These are phyloP conservation scores for Halisarca cf. caerulea DNA, from an alignment of 37 sponge, comb jelly and placozoan genomes.

Conservation along the genomic window DNA sequence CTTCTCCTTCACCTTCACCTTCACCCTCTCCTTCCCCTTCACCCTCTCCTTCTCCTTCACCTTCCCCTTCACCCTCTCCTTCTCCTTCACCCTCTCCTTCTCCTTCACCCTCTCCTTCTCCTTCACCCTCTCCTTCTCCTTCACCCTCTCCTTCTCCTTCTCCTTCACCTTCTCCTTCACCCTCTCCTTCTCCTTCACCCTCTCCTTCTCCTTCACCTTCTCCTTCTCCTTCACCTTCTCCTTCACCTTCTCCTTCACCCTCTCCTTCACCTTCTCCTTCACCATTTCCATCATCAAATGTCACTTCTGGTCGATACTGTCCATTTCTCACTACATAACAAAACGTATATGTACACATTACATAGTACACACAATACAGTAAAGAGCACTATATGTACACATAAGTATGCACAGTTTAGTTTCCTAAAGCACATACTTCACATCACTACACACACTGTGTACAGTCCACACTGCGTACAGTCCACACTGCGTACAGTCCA, in stretches of 20 bases:
- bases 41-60: constrained; percentile 33
- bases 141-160: constrained; percentile 28
- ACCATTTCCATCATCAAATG: neutral
- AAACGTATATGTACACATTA: too few relatives aligned
- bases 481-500: too few relatives aligned
- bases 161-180: constrained; percentile 32
- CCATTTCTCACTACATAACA: neutral
- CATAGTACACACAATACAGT: too few relatives aligned
- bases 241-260: constrained; percentile 22
- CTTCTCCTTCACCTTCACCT: constrained; percentile 23
- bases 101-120: constrained; percentile 13
- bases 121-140: constrained; percentile 23
- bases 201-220: constrained; percentile 28
- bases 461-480: too few relatives aligned
- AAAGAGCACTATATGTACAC: too few relatives aligned
- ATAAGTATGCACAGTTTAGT: too few relatives aligned
- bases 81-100: constrained; percentile 35
- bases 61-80: constrained; percentile 35
- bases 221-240: constrained; percentile 38
- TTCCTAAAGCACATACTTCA: too few relatives aligned
- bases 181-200: constrained; percentile 15
- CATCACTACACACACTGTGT: too few relatives aligned
- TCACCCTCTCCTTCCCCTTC: constrained; percentile 41
- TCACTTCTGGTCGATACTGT: neutral
- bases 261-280: constrained; percentile 26